phyloP scores from a whole-genome alignment of 2,113 vertebrate species.

The Megaceryle maxima region DNA sequence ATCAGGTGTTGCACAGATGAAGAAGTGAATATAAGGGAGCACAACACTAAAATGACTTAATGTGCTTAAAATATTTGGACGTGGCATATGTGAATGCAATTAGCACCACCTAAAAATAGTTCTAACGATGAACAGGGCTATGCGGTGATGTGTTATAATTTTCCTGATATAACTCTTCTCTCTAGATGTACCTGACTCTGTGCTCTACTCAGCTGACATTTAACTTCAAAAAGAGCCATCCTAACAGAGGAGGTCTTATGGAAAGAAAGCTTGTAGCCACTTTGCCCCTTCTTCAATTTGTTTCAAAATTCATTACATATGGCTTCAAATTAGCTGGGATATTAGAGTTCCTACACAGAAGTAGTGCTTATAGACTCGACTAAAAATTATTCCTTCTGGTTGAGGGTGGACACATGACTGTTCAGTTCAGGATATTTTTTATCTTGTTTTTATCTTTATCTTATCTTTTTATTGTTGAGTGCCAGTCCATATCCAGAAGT shows the following conservation, averaged over 20 bases:
- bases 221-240: neutral
- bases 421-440: neutral
- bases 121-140: neutral
- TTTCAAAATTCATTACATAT: neutral
- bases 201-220: neutral
- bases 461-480: neutral
- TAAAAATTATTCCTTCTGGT: neutral
- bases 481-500: neutral
- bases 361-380: neutral
- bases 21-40: neutral
- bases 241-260: neutral
- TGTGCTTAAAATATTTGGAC: neutral
- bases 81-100: neutral
- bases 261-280: neutral
- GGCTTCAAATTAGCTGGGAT: neutral
- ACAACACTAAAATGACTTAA: neutral
- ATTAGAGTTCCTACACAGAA: neutral
- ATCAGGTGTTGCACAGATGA: neutral
- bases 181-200: neutral
- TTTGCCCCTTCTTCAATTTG: neutral
- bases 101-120: neutral
- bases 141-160: neutral
- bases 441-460: neutral
- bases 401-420: neutral
- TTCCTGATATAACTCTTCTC: neutral